A percentile compares a stretch with the other conserved stretches of the same genome.
Conservation (phyloP, 2,113 vertebrate species). For the Saccopteryx leptura region DNA sequence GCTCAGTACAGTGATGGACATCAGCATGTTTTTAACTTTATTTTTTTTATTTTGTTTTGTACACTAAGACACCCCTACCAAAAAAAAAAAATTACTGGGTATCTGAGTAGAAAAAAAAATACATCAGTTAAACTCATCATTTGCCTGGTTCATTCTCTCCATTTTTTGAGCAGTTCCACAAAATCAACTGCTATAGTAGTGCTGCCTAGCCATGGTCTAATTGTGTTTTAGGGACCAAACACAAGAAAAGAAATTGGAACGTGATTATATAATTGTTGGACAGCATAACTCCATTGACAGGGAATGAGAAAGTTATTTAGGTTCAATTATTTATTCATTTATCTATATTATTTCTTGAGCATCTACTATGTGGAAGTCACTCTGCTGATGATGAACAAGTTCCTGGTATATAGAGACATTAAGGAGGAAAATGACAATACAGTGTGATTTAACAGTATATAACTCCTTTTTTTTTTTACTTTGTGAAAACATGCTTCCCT, state of each 20-base stretch:
- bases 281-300: not conserved
- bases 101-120: not conserved
- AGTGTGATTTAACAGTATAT: not conserved
- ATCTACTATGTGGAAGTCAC: not conserved
- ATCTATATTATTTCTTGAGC: constrained; percentile 11
- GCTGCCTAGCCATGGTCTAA: not conserved
- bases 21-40: not conserved
- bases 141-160: not conserved
- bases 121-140: not conserved
- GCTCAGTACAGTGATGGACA: not conserved
- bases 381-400: constrained; percentile 2
- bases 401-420: constrained; percentile 13
- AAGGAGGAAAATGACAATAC: constrained; percentile 39
- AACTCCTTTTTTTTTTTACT: constrained; percentile 35
- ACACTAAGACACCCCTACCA: not conserved
- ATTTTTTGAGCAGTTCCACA: not conserved
- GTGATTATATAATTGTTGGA: not conserved
- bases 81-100: not conserved
- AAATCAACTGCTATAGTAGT: not conserved
- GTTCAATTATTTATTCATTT: constrained; percentile 13
- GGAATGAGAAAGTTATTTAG: not conserved
- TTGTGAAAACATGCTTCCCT: constrained; percentile 21
- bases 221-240: not conserved
- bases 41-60: constrained; percentile 49
- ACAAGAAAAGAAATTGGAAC: not conserved